Conservation (phyloP, 2,888 invertebrate species). For the Gerris lacustris region DNA sequence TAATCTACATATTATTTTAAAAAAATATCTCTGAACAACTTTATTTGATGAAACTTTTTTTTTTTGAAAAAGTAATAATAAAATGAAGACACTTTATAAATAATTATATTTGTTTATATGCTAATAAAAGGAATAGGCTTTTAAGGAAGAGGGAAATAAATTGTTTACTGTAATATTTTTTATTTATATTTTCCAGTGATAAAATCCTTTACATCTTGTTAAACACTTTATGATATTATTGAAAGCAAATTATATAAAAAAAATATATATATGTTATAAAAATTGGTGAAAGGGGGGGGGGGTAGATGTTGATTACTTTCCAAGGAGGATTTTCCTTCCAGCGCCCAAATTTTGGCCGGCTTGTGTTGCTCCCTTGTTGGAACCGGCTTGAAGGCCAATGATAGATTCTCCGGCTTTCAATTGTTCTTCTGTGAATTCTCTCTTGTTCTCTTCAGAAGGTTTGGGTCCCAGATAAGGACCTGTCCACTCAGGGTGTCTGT, state of each 20-base stretch:
- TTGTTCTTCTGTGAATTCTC: constrained; percentile 86
- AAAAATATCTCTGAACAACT: too few species aligned
- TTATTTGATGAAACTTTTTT: too few species aligned
- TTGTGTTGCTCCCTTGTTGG: constrained; percentile 91
- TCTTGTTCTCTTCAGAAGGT: constrained; percentile 85
- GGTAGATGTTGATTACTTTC: constrained; percentile 54
- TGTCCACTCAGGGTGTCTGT: constrained; percentile 68
- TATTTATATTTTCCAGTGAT: too few species aligned
- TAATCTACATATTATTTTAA: too few species aligned
- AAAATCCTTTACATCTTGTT: too few species aligned
- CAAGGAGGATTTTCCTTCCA: constrained; percentile 76
- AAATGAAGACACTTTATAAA: too few species aligned
- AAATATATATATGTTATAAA: not conserved
- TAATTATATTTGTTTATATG: too few species aligned
- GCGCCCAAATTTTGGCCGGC: constrained; percentile 83
- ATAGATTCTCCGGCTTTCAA: constrained; percentile 75
- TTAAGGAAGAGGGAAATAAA: too few species aligned
- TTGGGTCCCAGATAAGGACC: constrained; percentile 89
- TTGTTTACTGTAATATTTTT: too few species aligned
- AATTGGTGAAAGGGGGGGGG: constrained; percentile 14
- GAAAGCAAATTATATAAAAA: not conserved
- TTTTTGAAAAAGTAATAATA: too few species aligned
- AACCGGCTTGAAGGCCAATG: constrained; percentile 89
- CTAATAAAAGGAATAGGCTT: too few species aligned
- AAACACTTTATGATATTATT: too few species aligned